Evolutionary conservation across 37 sponge, comb jelly and placozoan genomes (phyloP).

Genomic region (Chondrosia reniformis): DNA sequence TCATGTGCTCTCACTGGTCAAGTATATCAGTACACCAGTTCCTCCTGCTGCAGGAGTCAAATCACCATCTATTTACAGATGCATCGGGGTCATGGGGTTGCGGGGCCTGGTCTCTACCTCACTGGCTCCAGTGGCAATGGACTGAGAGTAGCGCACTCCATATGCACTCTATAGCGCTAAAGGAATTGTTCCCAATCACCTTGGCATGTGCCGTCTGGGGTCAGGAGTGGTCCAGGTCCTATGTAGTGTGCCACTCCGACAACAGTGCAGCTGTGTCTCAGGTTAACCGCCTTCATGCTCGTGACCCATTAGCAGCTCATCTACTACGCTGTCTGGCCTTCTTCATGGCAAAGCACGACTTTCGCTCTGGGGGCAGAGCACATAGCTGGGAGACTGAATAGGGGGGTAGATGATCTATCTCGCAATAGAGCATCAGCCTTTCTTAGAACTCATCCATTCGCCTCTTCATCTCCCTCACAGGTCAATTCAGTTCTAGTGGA

Average conservation of each 20-base stretch:
- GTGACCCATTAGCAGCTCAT: neutral
- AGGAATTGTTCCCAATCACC: neutral
- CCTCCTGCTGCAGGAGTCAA: neutral
- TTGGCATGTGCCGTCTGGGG: conserved; percentile 2
- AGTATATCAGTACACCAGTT: neutral
- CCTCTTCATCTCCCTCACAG: conserved; percentile 12
- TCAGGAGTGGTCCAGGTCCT: neutral
- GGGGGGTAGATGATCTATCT: conserved; percentile 20
- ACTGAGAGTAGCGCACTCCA: neutral
- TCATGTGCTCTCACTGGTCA: neutral
- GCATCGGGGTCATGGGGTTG: conserved; percentile 22
- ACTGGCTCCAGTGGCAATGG: conserved; percentile 26
- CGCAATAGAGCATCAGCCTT: conserved; percentile 3
- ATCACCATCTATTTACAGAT: neutral
- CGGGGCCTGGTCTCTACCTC: neutral
- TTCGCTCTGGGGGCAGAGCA: conserved; percentile 16
- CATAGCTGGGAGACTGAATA: conserved; percentile 12
- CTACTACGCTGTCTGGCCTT: conserved; percentile 12
- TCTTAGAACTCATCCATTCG: neutral
- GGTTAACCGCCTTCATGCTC: neutral
- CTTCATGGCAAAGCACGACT: neutral
- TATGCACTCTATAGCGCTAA: neutral
- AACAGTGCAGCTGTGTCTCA: neutral
- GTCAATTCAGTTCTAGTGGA: neutral
- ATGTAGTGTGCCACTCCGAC: conserved; percentile 4